Evolutionary conservation across 1,140 invertebrate genomes (phyloP).

Genomic region (Pentalonia nigronervosa): DNA sequence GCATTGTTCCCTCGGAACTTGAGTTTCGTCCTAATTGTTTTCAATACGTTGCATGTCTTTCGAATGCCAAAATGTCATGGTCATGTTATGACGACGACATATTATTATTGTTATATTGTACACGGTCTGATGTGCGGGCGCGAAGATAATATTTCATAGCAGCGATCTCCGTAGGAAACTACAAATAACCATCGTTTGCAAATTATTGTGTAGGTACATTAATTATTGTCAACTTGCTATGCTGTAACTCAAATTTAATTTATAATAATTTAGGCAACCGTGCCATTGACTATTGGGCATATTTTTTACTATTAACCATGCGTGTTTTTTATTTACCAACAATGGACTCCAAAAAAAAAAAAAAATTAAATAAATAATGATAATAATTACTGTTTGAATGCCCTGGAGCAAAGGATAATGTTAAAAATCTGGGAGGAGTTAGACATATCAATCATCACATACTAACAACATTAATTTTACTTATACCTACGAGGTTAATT

Average conservation of each 20-base stretch:
- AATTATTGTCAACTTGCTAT: not conserved
- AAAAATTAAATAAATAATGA: not conserved
- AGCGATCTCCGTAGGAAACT: not conserved
- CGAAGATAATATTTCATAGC: not conserved
- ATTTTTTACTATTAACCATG: too few relatives aligned
- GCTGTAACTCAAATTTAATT: not conserved
- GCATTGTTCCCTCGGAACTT: conserved; percentile 7
- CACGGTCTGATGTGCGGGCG: not conserved
- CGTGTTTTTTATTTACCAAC: not conserved
- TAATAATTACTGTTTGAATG: not conserved
- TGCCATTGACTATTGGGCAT: too few relatives aligned
- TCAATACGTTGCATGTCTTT: not conserved
- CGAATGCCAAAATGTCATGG: conserved; percentile 19
- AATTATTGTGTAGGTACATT: not conserved
- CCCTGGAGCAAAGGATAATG: not conserved
- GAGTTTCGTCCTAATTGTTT: conserved; percentile 10
- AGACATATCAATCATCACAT: too few relatives aligned
- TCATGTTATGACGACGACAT: not conserved
- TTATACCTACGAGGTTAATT: too few relatives aligned
- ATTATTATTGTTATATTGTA: not conserved
- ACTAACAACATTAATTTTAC: too few relatives aligned
- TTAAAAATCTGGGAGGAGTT: too few relatives aligned
- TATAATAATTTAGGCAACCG: not conserved
- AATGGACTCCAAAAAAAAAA: not conserved
- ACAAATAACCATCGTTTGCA: not conserved